Percentiles rank a stretch among this genome's conserved stretches.
phyloP scores from a whole-genome alignment of 2,888 invertebrate species.

The Tortricodes alternella region DNA sequence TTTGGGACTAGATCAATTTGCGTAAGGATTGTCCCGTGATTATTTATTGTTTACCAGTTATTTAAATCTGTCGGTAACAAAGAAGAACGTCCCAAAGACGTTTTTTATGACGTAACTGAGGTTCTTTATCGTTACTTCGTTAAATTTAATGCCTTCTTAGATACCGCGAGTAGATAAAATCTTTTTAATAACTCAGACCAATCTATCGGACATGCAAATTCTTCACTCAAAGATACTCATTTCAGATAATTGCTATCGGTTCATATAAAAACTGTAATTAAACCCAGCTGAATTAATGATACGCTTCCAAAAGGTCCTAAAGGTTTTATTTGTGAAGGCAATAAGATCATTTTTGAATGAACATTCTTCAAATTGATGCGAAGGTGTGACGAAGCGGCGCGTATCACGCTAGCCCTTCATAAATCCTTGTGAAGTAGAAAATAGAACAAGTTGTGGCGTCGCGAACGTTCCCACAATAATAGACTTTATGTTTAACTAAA shows the following conservation, averaged over 20 bases:
- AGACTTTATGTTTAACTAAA: conserved; percentile 4
- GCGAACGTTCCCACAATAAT: conserved; percentile 14
- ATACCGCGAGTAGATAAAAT: not conserved
- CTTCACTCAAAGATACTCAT: conserved; percentile 28
- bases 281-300: conserved; percentile 21
- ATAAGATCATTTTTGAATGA: not conserved
- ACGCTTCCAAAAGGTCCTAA: not conserved
- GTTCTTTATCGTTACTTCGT: no score
- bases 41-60: no score
- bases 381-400: conserved; percentile 26
- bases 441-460: conserved; percentile 15
- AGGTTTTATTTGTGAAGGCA: not conserved
- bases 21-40: no score
- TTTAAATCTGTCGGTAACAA: no score
- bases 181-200: conserved; percentile 14
- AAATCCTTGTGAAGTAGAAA: conserved; percentile 28
- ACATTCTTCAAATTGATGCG: conserved; percentile 17
- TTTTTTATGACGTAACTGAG: no score
- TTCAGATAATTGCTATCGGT: conserved; percentile 29
- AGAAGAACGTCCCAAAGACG: no score
- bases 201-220: conserved; percentile 23
- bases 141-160: not conserved
- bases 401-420: conserved; percentile 28
- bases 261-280: conserved; percentile 31
- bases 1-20: no score